phyloP scores from a whole-genome alignment of 2,113 vertebrate genomes.

The Heterochromis multidens region DNA sequence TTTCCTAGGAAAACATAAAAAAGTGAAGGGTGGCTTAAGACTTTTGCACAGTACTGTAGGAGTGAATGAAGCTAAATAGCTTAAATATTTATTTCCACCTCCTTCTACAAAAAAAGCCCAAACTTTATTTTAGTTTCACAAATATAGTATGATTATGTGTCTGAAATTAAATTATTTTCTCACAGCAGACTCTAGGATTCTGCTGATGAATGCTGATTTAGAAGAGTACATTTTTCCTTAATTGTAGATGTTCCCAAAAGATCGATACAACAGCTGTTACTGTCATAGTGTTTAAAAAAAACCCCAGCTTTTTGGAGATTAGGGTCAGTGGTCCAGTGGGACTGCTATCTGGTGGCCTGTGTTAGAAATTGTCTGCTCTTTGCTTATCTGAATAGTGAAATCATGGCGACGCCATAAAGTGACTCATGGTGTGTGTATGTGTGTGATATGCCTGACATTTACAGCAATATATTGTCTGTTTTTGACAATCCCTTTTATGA shows the following conservation, averaged over 20 bases:
- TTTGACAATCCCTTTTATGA: background rate
- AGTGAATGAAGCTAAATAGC: background rate
- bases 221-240: background rate
- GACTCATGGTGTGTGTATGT: background rate
- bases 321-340: background rate
- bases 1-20: background rate
- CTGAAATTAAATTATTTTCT: background rate
- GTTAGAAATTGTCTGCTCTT: background rate
- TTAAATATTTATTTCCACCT: background rate
- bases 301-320: background rate
- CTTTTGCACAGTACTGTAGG: background rate
- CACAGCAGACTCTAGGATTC: background rate
- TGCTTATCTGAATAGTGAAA: background rate
- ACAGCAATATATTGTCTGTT: background rate
- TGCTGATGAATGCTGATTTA: background rate
- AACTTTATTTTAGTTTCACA: background rate
- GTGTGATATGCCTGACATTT: background rate
- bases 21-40: too few species aligned
- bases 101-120: too few species aligned
- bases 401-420: background rate
- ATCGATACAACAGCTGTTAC: background rate
- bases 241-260: background rate
- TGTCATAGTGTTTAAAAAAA: background rate
- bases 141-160: background rate
- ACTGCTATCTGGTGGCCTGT: background rate